Percentiles rank a stretch among this genome's conserved stretches.
Evolutionary conservation across 1,140 invertebrate species (phyloP).

Genomic region (Metopolophium dirhodum): DNA sequence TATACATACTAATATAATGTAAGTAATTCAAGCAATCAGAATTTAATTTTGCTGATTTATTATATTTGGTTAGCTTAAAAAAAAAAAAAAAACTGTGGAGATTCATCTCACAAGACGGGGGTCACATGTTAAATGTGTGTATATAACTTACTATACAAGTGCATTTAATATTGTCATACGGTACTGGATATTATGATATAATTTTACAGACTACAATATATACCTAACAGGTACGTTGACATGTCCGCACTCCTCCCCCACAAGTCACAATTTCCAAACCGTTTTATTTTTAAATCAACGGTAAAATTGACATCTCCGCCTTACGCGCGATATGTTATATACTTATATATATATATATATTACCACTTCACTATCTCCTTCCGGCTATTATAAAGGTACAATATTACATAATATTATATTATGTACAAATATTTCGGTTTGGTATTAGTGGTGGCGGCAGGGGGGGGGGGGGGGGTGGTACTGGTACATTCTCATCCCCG

Average conservation of each 20-base stretch:
- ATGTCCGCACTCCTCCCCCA: not conserved
- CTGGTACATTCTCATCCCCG: not conserved
- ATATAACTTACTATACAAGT: no score
- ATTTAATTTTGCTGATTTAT: not conserved
- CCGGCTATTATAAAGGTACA: no score
- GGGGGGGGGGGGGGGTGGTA: no score
- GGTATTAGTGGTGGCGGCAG: not conserved
- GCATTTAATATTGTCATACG: not conserved
- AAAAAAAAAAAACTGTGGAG: not conserved
- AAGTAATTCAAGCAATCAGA: not conserved
- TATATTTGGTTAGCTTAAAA: not conserved
- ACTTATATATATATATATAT: not conserved
- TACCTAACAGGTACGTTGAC: not conserved
- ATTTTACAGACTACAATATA: not conserved
- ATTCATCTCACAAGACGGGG: not conserved
- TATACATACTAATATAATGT: no score
- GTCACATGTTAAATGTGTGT: not conserved
- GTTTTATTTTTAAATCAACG: not conserved
- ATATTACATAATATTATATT: no score
- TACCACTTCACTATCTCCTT: no score
- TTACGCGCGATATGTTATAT: not conserved
- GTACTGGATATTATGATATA: not conserved
- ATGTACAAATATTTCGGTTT: not conserved
- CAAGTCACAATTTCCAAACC: not conserved
- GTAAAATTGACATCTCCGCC: not conserved